Conservation (phyloP, 2,888 invertebrate species). For the Anarsia innoxiella region DNA sequence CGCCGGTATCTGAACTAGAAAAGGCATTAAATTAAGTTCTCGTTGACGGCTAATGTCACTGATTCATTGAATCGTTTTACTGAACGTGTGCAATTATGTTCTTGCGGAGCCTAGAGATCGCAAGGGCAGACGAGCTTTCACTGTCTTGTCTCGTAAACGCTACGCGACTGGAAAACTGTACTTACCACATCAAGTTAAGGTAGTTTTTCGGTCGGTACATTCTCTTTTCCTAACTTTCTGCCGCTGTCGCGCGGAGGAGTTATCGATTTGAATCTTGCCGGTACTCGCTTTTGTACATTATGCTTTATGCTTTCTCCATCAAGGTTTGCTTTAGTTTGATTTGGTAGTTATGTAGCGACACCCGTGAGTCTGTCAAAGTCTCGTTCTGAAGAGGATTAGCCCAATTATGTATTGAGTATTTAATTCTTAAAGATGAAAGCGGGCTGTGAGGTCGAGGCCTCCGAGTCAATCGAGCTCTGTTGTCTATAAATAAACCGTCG, state of each 20-base stretch:
- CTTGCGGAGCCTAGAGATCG: slow-evolving; percentile 59
- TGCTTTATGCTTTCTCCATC: slow-evolving; percentile 29
- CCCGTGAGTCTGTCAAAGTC: slow-evolving; percentile 6
- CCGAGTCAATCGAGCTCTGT: slow-evolving; percentile 31
- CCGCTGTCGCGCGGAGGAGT: slow-evolving; percentile 41
- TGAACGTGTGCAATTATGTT: slow-evolving; percentile 57
- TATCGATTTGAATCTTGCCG: slow-evolving; percentile 50
- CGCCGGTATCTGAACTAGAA: slow-evolving; percentile 23
- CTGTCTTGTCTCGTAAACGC: slow-evolving; percentile 45
- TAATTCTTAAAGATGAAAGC: slow-evolving; percentile 43
- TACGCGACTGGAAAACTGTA: slow-evolving; percentile 35
- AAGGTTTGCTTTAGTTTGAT: slow-evolving; percentile 16
- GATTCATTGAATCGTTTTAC: slow-evolving; percentile 53
- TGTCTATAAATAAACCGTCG: slow-evolving; percentile 35
- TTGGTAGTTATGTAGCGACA: too few relatives aligned
- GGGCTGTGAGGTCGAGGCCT: slow-evolving; percentile 34
- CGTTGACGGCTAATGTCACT: slow-evolving; percentile 35
- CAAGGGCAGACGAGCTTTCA: slow-evolving; percentile 69
- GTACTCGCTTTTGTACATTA: slow-evolving; percentile 34
- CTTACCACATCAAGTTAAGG: slow-evolving; percentile 38
- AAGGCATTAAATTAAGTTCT: slow-evolving; percentile 26
- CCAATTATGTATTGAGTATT: slow-evolving; percentile 38
- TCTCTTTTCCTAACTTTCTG: slow-evolving; percentile 46
- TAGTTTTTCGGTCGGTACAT: slow-evolving; percentile 35
- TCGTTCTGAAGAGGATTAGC: slow-evolving; percentile 38